A percentile compares a stretch with the other conserved stretches of the same genome.
phyloP scores from a whole-genome alignment of 2,113 vertebrate genomes.

The Canis aureus region DNA sequence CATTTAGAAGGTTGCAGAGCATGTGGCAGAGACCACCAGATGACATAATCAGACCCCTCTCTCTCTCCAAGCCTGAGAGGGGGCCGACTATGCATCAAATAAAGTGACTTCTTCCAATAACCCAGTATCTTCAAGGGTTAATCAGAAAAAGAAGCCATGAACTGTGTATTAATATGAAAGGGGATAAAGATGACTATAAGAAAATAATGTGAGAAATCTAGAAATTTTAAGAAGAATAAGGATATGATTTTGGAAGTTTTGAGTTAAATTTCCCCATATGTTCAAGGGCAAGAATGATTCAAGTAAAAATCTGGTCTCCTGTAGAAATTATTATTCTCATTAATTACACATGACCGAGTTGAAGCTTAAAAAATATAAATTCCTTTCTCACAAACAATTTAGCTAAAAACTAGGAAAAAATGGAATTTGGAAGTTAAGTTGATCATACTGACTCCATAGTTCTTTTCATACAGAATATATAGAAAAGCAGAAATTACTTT shows the following conservation, averaged over 20 bases:
- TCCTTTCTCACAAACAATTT: neutral
- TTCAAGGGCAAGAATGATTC: neutral
- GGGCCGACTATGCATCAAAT: fast-evolving
- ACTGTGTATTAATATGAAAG: too few relatives aligned
- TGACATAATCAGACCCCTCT: neutral
- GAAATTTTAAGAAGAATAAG: neutral
- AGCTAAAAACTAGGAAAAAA: neutral
- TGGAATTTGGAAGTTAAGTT: neutral
- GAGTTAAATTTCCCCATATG: neutral
- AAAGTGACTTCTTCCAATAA: neutral
- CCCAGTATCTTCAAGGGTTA: neutral
- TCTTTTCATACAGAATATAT: neutral
- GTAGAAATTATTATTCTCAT: neutral
- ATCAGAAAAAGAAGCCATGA: neutral
- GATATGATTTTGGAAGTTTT: neutral
- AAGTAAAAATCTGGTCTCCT: neutral
- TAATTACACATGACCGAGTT: neutral
- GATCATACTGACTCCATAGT: neutral
- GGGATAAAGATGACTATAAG: neutral
- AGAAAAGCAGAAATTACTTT: neutral
- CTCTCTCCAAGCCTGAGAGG: neutral
- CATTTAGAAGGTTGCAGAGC: neutral
- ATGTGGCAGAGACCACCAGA: neutral
- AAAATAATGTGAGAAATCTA: neutral
- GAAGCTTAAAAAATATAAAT: neutral